A percentile compares a stretch with the other conserved stretches of the same genome.
phyloP scores from a whole-genome alignment of 2,888 invertebrate genomes.

The Caenorhabditis angaria region DNA sequence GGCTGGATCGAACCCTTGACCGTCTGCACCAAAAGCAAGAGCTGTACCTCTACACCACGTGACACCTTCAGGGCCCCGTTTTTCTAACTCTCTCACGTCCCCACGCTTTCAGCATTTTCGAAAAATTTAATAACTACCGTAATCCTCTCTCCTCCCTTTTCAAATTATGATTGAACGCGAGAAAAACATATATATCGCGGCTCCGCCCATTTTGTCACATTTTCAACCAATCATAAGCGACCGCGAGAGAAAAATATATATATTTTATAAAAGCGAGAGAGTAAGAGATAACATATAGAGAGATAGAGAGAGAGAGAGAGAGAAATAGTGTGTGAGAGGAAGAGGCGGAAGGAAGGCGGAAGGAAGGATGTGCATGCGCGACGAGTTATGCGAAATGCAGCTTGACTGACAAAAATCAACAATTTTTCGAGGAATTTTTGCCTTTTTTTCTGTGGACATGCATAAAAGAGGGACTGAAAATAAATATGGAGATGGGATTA shows the following conservation, averaged over 20 bases:
- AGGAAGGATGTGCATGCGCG: conserved; percentile 5
- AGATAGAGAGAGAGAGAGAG: conserved; percentile 16
- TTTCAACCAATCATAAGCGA: conserved; percentile 44
- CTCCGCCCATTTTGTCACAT: conserved; percentile 36
- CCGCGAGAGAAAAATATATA: conserved; percentile 7
- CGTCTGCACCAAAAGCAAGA: too few species aligned
- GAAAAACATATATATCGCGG: not conserved
- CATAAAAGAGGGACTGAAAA: not conserved
- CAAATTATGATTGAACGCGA: not conserved
- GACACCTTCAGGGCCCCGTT: not conserved
- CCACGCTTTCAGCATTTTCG: not conserved
- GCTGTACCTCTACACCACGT: too few species aligned
- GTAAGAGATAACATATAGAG: conserved; percentile 7
- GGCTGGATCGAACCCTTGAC: too few species aligned
- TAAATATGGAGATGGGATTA: not conserved
- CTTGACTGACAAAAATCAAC: not conserved
- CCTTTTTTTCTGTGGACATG: not conserved
- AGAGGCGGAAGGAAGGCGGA: conserved; percentile 5
- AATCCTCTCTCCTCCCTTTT: conserved; percentile 18
- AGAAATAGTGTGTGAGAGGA: conserved; percentile 11
- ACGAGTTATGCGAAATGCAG: not conserved
- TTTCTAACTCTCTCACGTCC: conserved; percentile 7
- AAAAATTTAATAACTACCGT: conserved; percentile 21
- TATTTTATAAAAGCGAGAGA: too few species aligned
- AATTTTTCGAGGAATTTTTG: not conserved